A percentile compares a stretch with the other conserved stretches of the same genome.
Conservation (phyloP, 2,888 invertebrate genomes). For the Nineta flava region DNA sequence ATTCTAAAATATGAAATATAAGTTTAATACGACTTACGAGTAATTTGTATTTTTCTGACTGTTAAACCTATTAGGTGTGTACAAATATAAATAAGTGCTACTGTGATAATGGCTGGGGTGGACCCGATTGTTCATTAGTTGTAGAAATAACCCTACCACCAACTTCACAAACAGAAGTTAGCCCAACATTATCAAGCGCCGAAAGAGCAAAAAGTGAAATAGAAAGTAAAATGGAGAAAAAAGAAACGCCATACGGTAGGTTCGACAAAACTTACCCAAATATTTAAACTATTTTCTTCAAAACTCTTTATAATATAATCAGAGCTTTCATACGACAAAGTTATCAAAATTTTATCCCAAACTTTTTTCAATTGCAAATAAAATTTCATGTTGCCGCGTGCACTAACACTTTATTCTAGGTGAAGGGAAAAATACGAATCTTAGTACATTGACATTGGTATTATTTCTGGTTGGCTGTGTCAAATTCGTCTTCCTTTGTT, state of each 20-base stretch:
- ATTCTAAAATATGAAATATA: neutral
- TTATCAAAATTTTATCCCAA: neutral
- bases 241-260: slow-evolving; percentile 90
- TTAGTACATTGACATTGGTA: slow-evolving; percentile 83
- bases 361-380: neutral
- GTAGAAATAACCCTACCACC: slow-evolving; percentile 46
- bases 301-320: slow-evolving; percentile 5
- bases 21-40: neutral
- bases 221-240: slow-evolving; percentile 58
- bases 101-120: slow-evolving; percentile 78
- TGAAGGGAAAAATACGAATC: slow-evolving; percentile 60
- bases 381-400: neutral
- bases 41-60: slow-evolving; percentile 3
- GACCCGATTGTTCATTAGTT: slow-evolving; percentile 70
- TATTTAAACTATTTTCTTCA: neutral
- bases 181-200: slow-evolving; percentile 37
- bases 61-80: slow-evolving; percentile 51
- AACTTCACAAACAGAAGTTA: slow-evolving; percentile 36
- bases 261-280: neutral
- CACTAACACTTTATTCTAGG: slow-evolving; percentile 36
- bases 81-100: slow-evolving; percentile 86
- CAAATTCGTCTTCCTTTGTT: slow-evolving; percentile 88
- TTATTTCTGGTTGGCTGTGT: slow-evolving; percentile 84
- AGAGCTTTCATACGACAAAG: slow-evolving; percentile 4
- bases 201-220: slow-evolving; percentile 32